phyloP scores from a whole-genome alignment of 2,888 invertebrate species.

The Tipula helvola region DNA sequence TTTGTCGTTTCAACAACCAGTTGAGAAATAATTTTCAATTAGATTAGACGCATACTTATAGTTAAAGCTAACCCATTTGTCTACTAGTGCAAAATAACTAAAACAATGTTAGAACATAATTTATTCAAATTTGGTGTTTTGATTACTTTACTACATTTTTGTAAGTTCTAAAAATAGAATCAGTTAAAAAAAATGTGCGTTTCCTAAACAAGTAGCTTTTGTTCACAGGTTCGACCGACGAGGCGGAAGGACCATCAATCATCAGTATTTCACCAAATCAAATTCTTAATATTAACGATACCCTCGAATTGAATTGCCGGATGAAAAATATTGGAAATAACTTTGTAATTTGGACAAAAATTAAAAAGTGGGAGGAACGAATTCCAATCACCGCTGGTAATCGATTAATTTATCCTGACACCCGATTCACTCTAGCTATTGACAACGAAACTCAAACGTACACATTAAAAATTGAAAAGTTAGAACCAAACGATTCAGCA shows the following conservation, averaged over 20 bases:
- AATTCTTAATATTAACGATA: background rate
- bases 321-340: background rate
- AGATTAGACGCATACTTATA: background rate
- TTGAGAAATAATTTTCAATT: background rate
- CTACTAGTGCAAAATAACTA: background rate
- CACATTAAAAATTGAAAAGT: background rate
- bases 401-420: background rate
- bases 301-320: background rate
- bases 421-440: background rate
- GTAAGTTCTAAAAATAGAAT: background rate
- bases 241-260: background rate
- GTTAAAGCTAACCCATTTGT: background rate
- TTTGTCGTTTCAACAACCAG: background rate
- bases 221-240: background rate
- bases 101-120: background rate
- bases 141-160: background rate
- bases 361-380: background rate
- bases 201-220: background rate
- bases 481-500: background rate
- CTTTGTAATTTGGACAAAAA: background rate
- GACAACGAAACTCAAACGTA: background rate
- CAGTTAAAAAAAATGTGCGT: background rate
- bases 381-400: background rate
- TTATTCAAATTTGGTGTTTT: background rate
- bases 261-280: background rate